These are phyloP conservation scores for Myotis myotis DNA, from an alignment of 2,797 vertebrate species.

Conservation along the genomic window DNA sequence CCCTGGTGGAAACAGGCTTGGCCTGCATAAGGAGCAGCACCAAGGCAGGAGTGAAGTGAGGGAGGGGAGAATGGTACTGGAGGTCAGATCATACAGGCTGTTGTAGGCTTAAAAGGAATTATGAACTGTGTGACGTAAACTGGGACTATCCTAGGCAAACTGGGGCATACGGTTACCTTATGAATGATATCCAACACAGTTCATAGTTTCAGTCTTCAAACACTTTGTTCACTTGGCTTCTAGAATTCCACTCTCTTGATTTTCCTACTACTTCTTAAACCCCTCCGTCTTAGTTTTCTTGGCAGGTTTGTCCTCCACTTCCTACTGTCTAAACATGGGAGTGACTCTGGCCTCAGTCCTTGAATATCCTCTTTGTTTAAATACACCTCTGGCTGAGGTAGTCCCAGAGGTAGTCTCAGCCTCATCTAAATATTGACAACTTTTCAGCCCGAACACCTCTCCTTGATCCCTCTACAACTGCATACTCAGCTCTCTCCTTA, in stretches of 20 bases:
- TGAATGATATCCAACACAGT: background rate
- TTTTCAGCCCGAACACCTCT: background rate
- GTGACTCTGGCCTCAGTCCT: background rate
- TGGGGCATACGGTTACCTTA: background rate
- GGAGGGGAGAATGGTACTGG: background rate
- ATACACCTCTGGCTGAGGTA: background rate
- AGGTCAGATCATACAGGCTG: background rate
- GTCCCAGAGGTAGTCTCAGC: background rate
- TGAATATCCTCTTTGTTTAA: background rate
- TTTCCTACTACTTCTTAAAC: background rate
- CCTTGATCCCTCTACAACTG: background rate
- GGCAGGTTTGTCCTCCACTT: background rate
- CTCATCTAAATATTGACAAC: background rate
- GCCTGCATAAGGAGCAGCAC: background rate
- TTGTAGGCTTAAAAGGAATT: background rate
- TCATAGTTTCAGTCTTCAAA: background rate
- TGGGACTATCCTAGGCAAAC: background rate
- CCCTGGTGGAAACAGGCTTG: background rate
- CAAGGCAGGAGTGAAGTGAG: background rate
- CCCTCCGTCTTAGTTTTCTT: background rate
- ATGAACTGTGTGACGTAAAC: background rate
- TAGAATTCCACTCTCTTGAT: background rate
- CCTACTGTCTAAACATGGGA: background rate
- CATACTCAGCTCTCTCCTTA: background rate
- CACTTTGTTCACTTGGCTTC: background rate